Base-by-base conservation (phyloP, 2,797 vertebrate genomes). In the Iguana delicatissima region DNA sequence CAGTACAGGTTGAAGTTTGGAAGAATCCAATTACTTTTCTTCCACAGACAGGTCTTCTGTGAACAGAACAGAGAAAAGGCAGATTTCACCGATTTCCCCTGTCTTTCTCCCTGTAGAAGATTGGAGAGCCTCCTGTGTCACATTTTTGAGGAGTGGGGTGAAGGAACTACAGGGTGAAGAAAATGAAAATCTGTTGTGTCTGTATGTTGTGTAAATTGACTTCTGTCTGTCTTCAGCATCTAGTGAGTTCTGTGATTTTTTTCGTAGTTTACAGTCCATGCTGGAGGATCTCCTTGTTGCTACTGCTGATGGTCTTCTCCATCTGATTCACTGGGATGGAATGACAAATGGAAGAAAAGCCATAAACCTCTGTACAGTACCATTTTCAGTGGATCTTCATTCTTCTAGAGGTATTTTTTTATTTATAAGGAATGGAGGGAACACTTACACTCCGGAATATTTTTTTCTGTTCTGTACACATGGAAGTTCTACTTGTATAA, bases 301-400 rank as follows among this genome's bases (percentile, higher is more conserved):
- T 84, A 99, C 99, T 3, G 97, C 98, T 88, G 99, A 99, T 94
- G 98, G 99, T 38, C 98, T 98, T 94, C 98, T 99, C 90, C 99
- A 99, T 92, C 98, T 99, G 85, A 97, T 99, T 96, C 99, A 99
- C 95, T 99, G 99, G 99, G 98, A 99, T 86, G 98, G 98, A 62
- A 97, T 98, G 96, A 98, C 97, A 94, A 99, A 99, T 89, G 99
- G 99, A 90, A 98, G 98, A 92, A 99, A 98, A 96, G 98, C 99
- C 89, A 98, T 99, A 95, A 98, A 98, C 96, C 98, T 99, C 29
- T 98, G 98, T 86, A 98, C 98, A 42, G 97, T 99, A 94, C 99
- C 99, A 2, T 99, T 99, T 97, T 99, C 99, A 14, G 97, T 99
- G 86, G 99, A 99, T 93, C 98, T 99, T 32, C 99, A 99, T 95